Evolutionary conservation across 2,797 vertebrate species (phyloP).

Genomic region (Podarcis siculus): DNA sequence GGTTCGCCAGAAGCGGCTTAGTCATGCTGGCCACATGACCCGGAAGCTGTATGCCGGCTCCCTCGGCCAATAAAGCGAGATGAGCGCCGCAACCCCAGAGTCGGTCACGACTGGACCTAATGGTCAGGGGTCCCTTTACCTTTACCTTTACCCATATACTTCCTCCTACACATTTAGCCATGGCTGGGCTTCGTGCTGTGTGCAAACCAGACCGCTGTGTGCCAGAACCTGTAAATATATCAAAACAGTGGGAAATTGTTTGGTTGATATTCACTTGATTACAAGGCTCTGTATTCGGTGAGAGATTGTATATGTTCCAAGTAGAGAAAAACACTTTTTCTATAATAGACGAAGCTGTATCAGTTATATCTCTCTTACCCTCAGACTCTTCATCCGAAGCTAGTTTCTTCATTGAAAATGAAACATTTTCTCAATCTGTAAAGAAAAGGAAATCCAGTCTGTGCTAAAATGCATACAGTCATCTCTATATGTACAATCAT

Average conservation of each 20-base stretch:
- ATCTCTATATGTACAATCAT: neutral
- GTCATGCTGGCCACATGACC: too few relatives aligned
- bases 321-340: neutral
- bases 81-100: too few relatives aligned
- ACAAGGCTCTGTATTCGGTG: neutral
- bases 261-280: neutral
- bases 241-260: neutral
- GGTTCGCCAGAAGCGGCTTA: too few relatives aligned
- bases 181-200: too few relatives aligned
- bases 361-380: neutral
- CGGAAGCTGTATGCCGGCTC: too few relatives aligned
- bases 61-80: too few relatives aligned
- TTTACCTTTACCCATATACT: too few relatives aligned
- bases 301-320: neutral
- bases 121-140: too few relatives aligned
- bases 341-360: neutral
- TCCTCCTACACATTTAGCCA: too few relatives aligned
- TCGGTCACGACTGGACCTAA: too few relatives aligned
- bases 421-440: slow-evolving; percentile 9
- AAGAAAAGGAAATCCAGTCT: slow-evolving; percentile 34
- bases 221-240: neutral
- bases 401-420: neutral
- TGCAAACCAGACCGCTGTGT: too few relatives aligned
- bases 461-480: neutral
- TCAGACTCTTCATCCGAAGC: neutral